A percentile compares a stretch with the other conserved stretches of the same genome.
Evolutionary conservation across 1,140 invertebrate species (phyloP).

Genomic region (Geopemphigus sp.): DNA sequence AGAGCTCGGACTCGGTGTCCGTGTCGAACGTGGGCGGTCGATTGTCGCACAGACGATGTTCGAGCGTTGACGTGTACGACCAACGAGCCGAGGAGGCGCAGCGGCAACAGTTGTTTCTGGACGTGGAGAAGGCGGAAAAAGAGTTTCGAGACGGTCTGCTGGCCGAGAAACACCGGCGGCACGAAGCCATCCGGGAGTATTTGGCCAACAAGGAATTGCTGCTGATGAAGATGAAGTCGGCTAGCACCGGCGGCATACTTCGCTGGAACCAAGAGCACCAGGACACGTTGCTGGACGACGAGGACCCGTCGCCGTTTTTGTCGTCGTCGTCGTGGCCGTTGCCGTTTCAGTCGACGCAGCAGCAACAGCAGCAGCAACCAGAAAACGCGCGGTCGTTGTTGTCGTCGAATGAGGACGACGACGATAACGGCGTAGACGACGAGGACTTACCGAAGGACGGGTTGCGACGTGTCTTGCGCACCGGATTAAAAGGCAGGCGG

Average conservation of each 20-base stretch:
- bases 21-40: neutral
- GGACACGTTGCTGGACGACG: conserved; percentile 31
- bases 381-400: neutral
- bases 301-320: neutral
- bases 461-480: conserved; percentile 8
- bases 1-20: conserved; percentile 29
- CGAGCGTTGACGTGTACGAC: conserved; percentile 36
- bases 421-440: neutral
- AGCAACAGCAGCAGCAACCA: no score
- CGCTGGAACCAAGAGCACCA: conserved; percentile 42
- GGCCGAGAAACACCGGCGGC: conserved; percentile 1
- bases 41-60: conserved; percentile 14
- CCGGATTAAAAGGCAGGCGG: conserved; percentile 48
- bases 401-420: neutral
- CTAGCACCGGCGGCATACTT: conserved; percentile 33
- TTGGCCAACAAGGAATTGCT: conserved; percentile 50
- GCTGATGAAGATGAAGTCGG: conserved; percentile 50
- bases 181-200: conserved; percentile 42
- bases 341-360: no score
- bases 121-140: conserved; percentile 30
- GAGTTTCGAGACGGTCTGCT: conserved; percentile 3
- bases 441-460: conserved; percentile 6
- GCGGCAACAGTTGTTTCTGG: neutral
- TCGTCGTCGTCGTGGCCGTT: neutral
- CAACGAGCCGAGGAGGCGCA: neutral